Evolutionary conservation across 2,113 vertebrate genomes (phyloP).

Genomic region (Azemiops feae): DNA sequence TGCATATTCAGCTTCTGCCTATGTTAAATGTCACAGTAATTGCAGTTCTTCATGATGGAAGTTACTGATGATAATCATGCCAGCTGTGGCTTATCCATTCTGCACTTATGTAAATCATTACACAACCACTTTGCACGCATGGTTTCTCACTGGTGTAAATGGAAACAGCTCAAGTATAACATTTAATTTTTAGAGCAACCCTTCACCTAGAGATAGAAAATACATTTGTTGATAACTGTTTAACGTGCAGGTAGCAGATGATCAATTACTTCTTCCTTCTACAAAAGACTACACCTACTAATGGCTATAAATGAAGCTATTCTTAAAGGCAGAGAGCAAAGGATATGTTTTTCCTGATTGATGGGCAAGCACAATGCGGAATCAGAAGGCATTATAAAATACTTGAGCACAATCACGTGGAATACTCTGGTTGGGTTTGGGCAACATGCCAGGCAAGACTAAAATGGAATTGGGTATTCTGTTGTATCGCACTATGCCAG

Average conservation of each 20-base stretch:
- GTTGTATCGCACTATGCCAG: background rate
- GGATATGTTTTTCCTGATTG: background rate
- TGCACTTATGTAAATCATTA: background rate
- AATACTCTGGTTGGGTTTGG: fast-evolving
- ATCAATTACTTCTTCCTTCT: background rate
- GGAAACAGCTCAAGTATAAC: background rate
- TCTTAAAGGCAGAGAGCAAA: background rate
- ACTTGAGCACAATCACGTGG: constrained; percentile 12
- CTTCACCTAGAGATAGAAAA: background rate
- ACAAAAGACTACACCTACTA: background rate
- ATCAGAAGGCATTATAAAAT: background rate
- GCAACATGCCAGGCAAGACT: background rate
- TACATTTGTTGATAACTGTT: background rate
- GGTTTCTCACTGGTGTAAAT: background rate
- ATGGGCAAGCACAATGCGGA: background rate
- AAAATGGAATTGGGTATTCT: background rate
- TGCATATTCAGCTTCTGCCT: background rate
- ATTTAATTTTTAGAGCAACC: background rate
- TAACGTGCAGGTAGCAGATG: background rate
- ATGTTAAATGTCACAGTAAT: background rate
- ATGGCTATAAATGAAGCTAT: background rate
- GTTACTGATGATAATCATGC: background rate
- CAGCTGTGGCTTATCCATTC: background rate
- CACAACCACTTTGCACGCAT: background rate
- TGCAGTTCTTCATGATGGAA: background rate